A percentile compares a stretch with the other conserved stretches of the same genome.
These are phyloP conservation scores for Streptopelia turtur DNA, from an alignment of 2,797 vertebrate species.

Conservation along the genomic window DNA sequence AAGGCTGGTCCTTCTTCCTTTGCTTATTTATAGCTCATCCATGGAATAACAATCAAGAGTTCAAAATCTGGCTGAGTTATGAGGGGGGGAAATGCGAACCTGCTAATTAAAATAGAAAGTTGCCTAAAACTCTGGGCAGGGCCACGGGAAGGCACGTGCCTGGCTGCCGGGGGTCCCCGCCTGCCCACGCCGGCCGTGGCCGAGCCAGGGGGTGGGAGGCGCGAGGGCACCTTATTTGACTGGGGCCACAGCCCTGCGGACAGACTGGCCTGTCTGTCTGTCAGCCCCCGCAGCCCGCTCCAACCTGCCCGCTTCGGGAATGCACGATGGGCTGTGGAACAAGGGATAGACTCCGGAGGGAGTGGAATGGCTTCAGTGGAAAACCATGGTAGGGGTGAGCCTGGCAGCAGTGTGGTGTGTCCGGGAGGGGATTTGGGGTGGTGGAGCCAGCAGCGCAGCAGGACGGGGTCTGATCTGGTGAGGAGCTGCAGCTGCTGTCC, in stretches of 20 bases:
- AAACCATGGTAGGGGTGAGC: not conserved
- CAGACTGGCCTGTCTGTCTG: not conserved
- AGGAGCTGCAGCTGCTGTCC: not conserved
- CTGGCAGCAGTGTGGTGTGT: rapidly evolving
- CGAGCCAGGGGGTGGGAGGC: not conserved
- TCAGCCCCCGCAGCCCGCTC: not conserved
- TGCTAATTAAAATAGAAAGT: not conserved
- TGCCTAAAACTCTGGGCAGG: not conserved
- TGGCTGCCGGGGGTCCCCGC: not conserved
- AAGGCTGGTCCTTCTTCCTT: not conserved
- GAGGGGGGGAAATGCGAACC: not conserved
- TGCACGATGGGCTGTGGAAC: not conserved
- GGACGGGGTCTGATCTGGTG: not conserved
- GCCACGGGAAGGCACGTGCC: rapidly evolving
- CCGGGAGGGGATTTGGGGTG: not conserved
- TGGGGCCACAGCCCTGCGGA: not conserved
- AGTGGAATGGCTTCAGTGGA: not conserved
- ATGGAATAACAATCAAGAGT: not conserved
- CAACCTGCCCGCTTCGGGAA: not conserved
- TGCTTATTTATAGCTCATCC: not conserved
- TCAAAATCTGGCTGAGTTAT: not conserved
- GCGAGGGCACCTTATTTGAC: not conserved
- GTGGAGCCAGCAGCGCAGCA: rapidly evolving
- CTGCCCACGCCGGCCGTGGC: rapidly evolving
- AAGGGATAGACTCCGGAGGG: not conserved